Conservation (phyloP, 2,888 invertebrate genomes). For the Ennomos erosarius region DNA sequence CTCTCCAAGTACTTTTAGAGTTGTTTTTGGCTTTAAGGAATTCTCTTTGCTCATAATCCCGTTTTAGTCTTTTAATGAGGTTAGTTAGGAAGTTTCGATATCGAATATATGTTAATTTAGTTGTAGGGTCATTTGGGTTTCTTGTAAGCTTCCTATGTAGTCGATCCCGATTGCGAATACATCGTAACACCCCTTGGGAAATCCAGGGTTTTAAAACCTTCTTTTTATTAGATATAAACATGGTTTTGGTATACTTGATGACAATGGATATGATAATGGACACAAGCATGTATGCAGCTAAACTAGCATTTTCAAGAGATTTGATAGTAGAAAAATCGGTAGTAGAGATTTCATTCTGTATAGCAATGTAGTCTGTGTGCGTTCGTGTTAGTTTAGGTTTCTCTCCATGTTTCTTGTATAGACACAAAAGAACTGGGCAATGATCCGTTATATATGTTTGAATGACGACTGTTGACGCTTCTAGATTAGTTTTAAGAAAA, state of each 20-base stretch:
- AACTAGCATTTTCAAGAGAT: neutral
- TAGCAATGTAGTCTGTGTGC: neutral
- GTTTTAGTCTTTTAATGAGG: slow-evolving; percentile 37
- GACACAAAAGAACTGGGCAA: slow-evolving; percentile 12
- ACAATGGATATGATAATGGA: slow-evolving; percentile 5
- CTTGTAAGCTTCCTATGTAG: slow-evolving; percentile 23
- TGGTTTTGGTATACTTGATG: neutral
- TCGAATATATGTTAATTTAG: slow-evolving; percentile 31
- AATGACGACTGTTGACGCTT: slow-evolving; percentile 12
- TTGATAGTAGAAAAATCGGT: slow-evolving; percentile 2
- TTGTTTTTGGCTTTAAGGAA: slow-evolving; percentile 21
- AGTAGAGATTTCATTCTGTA: neutral
- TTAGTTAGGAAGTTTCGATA: slow-evolving; percentile 42
- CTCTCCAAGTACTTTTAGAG: slow-evolving; percentile 27
- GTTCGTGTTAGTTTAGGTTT: neutral
- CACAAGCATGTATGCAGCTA: neutral
- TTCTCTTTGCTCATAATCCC: slow-evolving; percentile 27
- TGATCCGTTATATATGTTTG: slow-evolving; percentile 34
- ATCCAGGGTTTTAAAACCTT: slow-evolving; percentile 36
- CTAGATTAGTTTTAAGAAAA: slow-evolving; percentile 16
- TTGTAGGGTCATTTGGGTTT: slow-evolving; percentile 20
- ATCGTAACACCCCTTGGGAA: slow-evolving; percentile 35
- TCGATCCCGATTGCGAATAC: slow-evolving; percentile 36
- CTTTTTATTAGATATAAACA: slow-evolving; percentile 11
- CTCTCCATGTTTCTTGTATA: slow-evolving; percentile 1